Conservation (phyloP, 2,797 vertebrate species). For the Alfaro cultratus region DNA sequence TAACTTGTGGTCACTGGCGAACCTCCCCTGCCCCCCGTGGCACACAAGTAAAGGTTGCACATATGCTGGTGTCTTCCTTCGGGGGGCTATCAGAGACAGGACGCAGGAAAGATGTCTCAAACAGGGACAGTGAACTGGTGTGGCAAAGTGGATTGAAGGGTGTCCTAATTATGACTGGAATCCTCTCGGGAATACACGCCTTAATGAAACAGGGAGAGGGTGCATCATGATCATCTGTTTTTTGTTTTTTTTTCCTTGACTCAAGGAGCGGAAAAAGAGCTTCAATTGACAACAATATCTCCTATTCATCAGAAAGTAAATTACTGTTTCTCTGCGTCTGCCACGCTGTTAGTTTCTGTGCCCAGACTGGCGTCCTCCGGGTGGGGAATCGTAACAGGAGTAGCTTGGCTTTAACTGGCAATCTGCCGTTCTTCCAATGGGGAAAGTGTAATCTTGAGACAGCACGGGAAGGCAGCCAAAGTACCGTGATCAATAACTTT, state of each 20-base stretch:
- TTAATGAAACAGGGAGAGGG: constrained; percentile 63
- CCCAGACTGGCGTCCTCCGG: constrained; percentile 53
- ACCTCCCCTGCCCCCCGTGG: constrained; percentile 13
- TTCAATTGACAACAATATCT: constrained; percentile 8
- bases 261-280: neutral
- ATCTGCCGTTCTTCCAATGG: constrained; percentile 59
- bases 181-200: constrained; percentile 71
- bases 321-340: constrained; percentile 16
- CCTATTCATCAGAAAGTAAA: constrained; percentile 2
- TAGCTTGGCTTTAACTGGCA: constrained; percentile 63
- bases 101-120: constrained; percentile 71
- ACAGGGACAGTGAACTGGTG: constrained; percentile 65
- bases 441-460: constrained; percentile 75
- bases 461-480: constrained; percentile 71
- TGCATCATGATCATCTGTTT: constrained; percentile 15
- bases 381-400: constrained; percentile 70
- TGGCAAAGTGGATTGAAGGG: constrained; percentile 69
- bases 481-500: constrained; percentile 78
- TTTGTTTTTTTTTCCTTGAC: neutral
- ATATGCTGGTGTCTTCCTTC: constrained; percentile 42
- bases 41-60: constrained; percentile 24
- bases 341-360: constrained; percentile 21
- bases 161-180: constrained; percentile 76
- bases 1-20: constrained; percentile 20
- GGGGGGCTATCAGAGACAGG: constrained; percentile 50